Conservation (phyloP, 2,888 invertebrate species). For the Caenorhabditis japonica region DNA sequence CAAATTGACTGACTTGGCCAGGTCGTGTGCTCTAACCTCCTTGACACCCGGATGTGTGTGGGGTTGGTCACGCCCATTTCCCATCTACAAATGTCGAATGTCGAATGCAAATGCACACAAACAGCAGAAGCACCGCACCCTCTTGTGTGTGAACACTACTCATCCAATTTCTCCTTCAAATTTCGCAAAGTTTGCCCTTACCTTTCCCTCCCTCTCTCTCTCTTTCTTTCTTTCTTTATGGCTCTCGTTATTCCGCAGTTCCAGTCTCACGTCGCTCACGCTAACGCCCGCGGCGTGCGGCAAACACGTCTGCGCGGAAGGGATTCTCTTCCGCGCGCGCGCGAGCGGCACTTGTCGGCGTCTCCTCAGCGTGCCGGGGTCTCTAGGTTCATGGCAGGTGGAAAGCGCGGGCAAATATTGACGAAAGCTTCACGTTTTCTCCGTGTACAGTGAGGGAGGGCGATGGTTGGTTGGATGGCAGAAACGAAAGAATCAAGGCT, state of each 20-base stretch:
- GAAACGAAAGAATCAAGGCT: background rate
- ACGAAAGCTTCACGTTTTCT: slow-evolving; percentile 60
- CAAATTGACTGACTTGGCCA: too few species aligned
- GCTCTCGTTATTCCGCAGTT: slow-evolving; percentile 19
- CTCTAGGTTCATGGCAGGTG: slow-evolving; percentile 23
- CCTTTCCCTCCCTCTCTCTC: too few species aligned
- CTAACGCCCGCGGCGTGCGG: slow-evolving; percentile 5
- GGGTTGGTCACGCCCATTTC: slow-evolving; percentile 30
- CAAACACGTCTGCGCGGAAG: slow-evolving; percentile 53
- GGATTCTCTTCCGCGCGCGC: slow-evolving; percentile 31
- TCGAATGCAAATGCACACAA: slow-evolving; percentile 40
- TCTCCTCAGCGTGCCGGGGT: slow-evolving; percentile 21
- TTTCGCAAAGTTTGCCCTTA: slow-evolving; percentile 35
- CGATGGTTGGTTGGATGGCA: slow-evolving; percentile 1
- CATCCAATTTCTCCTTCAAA: slow-evolving; percentile 33
- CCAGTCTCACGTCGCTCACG: slow-evolving; percentile 41
- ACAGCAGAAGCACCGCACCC: slow-evolving; percentile 25
- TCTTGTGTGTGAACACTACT: slow-evolving; percentile 42
- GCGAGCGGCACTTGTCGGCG: slow-evolving; percentile 18
- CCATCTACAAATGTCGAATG: slow-evolving; percentile 37
- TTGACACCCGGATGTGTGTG: slow-evolving; percentile 40
- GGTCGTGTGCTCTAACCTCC: slow-evolving; percentile 43
- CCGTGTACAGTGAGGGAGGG: slow-evolving; percentile 39
- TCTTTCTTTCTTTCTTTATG: slow-evolving; percentile 29
- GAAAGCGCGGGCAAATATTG: slow-evolving; percentile 52